These are phyloP conservation scores for Diorhabda carinulata DNA, from an alignment of 1,140 invertebrate genomes.

Conservation along the genomic window DNA sequence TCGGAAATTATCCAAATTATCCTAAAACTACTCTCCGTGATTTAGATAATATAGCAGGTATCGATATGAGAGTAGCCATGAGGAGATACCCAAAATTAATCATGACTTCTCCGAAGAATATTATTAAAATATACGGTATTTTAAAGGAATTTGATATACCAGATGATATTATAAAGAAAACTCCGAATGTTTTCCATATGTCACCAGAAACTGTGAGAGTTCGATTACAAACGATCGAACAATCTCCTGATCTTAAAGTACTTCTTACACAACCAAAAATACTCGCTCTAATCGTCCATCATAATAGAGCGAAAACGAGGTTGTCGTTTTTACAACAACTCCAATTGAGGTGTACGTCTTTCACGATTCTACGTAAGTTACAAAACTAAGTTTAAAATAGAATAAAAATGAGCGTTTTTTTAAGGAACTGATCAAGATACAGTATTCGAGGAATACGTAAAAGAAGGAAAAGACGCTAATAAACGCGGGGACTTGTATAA, in stretches of 20 bases:
- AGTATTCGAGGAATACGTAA: conserved; percentile 46
- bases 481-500: conserved; percentile 35
- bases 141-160: conserved; percentile 45
- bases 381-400: too few relatives aligned
- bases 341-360: conserved; percentile 50
- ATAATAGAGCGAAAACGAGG: conserved; percentile 49
- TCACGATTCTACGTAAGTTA: conserved; percentile 48
- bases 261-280: conserved; percentile 52
- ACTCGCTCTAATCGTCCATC: conserved; percentile 51
- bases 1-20: conserved; percentile 50
- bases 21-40: conserved; percentile 49
- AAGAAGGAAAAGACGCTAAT: conserved; percentile 44
- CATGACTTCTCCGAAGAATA: conserved; percentile 43
- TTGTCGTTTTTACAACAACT: conserved; percentile 48
- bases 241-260: conserved; percentile 50
- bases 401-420: conserved; percentile 1
- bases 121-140: conserved; percentile 49
- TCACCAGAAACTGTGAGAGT: conserved; percentile 46
- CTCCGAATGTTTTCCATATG: conserved; percentile 50
- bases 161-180: conserved; percentile 45
- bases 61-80: conserved; percentile 50
- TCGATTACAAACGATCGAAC: conserved; percentile 49
- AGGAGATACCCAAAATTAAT: conserved; percentile 51
- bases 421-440: conserved; percentile 14
- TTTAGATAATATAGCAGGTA: conserved; percentile 46